Evolutionary conservation across 2,888 invertebrate genomes (phyloP), one percentile per base, ranked within the genome.

Genomic region (Trissolcus japonicus): DNA sequence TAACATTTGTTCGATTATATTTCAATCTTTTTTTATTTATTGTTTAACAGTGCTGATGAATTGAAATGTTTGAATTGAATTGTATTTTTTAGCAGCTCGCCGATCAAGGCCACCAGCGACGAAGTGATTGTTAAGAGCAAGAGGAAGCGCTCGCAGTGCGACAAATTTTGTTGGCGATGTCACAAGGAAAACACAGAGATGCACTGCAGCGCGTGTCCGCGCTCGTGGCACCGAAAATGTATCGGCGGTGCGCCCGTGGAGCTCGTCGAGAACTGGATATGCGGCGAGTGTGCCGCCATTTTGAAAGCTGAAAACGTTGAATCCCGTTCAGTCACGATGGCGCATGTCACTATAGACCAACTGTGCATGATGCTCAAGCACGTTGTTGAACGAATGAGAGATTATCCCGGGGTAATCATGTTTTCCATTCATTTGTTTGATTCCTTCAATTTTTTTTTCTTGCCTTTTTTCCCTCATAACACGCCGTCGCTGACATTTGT

Each of bases 141-240:
- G 74, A 78, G 69, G 21, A 87, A 86, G 66, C 83, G 82, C 56
- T 69, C 79, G 51, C 88, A 84, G 48, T 87, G 80, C 57, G 89
- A 89, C 61, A 86, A 81, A 73, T 98, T 94, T 88, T 98, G 98
- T 89, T 98, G 98, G 97, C 91, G 95, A 78, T 98, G 98, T 84
- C 96, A 97, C 85, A 93, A 94, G 85, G 93, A 94, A 54, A 91
- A 91, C 1, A 90, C 91, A 0, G 92, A 92, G 29, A 89, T 90
- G 17, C 90, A 91, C 6, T 98, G 98, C 88, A 94, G 94, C 35
- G 93, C 94, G 17, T 98, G 98, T 88, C 95, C 95, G 2, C 91
- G 98, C 25, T 93, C 95, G 0, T 98, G 93, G 90, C 98, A 98
- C 90, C 91, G 91, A 13, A 94, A 93, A 86, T 98, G 98, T 89